Evolutionary conservation across 2,113 vertebrate genomes (phyloP).

Genomic region (Hemibagrus wyckioides): DNA sequence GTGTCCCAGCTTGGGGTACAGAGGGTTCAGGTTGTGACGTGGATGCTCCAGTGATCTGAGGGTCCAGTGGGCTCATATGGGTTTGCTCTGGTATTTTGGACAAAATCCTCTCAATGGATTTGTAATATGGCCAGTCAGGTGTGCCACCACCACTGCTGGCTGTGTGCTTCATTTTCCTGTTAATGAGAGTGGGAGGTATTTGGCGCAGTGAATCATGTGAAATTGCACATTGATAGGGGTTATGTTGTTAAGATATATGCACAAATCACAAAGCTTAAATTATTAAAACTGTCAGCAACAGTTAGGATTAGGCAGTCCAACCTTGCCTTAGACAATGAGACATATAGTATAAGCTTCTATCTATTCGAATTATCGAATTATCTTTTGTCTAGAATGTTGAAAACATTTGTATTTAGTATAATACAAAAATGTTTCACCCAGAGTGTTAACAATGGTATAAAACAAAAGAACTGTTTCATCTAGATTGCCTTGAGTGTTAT

Average conservation of each 20-base stretch:
- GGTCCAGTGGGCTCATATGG: constrained; percentile 79
- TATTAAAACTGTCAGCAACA: not conserved
- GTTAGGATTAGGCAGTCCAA: not conserved
- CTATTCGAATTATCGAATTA: not conserved
- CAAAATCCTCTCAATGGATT: constrained; percentile 93
- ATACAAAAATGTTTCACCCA: not conserved
- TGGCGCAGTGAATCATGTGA: constrained; percentile 14
- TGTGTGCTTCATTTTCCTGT: constrained; percentile 91
- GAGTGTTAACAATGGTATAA: not conserved
- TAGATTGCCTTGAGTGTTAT: not conserved
- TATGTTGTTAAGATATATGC: not conserved
- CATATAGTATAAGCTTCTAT: not conserved
- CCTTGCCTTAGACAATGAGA: not conserved
- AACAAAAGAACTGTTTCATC: not conserved
- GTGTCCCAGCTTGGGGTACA: constrained; percentile 78
- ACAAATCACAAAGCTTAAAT: not conserved
- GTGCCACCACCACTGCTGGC: constrained; percentile 76
- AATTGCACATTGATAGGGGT: not conserved
- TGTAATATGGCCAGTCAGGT: constrained; percentile 95
- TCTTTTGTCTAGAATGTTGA: not conserved
- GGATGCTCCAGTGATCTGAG: constrained; percentile 82
- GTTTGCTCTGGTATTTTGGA: constrained; percentile 85
- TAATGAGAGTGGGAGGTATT: not conserved
- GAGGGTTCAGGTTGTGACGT: constrained; percentile 84
- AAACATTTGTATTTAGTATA: not conserved